Conservation (phyloP, 1,140 invertebrate genomes). For the Cotesia chilonis region DNA sequence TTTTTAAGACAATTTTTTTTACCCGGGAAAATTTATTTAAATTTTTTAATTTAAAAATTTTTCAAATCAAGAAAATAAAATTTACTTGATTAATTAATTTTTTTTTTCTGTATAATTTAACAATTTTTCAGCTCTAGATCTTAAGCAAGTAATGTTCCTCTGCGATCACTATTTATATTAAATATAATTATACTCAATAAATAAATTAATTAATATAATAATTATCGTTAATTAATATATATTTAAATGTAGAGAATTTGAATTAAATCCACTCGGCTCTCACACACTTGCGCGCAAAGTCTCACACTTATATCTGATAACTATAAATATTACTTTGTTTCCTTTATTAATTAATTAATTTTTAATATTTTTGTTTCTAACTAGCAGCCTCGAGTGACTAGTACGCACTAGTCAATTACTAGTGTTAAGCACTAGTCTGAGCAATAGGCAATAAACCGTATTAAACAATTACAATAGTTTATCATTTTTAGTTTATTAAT, state of each 20-base stretch:
- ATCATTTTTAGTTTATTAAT: background rate
- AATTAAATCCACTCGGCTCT: conserved; percentile 31
- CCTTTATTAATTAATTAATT: conserved; percentile 22
- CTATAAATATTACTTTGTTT: conserved; percentile 34
- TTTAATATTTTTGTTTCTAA: conserved; percentile 56
- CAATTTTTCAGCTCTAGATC: background rate
- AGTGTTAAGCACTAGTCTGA: conserved; percentile 59
- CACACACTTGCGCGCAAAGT: conserved; percentile 5
- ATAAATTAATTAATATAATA: conserved; percentile 1
- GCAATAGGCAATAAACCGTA: conserved; percentile 33
- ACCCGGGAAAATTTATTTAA: no score
- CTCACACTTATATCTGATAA: conserved; percentile 28
- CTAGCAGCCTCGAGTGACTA: conserved; percentile 63
- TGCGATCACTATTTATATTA: conserved; percentile 12
- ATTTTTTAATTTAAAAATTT: no score
- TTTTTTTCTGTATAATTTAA: no score
- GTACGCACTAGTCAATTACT: conserved; percentile 57
- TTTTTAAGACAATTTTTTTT: no score
- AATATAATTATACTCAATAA: no score
- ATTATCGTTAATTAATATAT: conserved; percentile 32
- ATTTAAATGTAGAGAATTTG: conserved; percentile 36
- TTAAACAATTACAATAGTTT: conserved; percentile 30
- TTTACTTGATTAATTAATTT: no score
- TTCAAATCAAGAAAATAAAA: no score
- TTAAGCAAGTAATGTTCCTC: conserved; percentile 4